A percentile compares a stretch with the other conserved stretches of the same genome.
phyloP scores from a whole-genome alignment of 1,140 invertebrate species.

The Drosophila mayri region DNA sequence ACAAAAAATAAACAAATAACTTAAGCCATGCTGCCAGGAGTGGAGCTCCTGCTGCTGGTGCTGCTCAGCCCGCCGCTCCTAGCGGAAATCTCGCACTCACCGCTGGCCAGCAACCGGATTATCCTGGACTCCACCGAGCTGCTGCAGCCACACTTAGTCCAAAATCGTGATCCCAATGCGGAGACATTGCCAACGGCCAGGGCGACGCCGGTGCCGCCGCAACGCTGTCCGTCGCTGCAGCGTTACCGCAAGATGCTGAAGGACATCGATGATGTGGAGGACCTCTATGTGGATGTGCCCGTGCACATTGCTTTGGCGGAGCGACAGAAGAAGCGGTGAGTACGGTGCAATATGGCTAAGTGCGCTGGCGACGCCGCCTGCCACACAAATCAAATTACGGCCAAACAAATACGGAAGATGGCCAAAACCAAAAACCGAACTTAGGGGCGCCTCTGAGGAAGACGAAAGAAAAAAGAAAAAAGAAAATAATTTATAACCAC shows the following conservation, averaged over 20 bases:
- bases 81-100: constrained; percentile 63
- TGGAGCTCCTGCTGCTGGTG: constrained; percentile 38
- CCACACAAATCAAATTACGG: constrained; percentile 80
- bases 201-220: constrained; percentile 25
- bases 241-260: constrained; percentile 70
- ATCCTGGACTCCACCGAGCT: constrained; percentile 38
- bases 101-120: constrained; percentile 61
- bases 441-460: constrained; percentile 36
- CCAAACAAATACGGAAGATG: constrained; percentile 66
- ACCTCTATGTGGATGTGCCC: constrained; percentile 79
- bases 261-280: constrained; percentile 80
- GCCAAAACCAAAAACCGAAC: constrained; percentile 25
- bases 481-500: constrained; percentile 81
- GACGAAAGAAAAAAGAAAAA: constrained; percentile 4
- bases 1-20: neutral
- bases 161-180: neutral
- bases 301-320: constrained; percentile 75
- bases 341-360: constrained; percentile 66
- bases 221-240: constrained; percentile 54
- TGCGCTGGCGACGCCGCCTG: constrained; percentile 74
- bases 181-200: constrained; percentile 4
- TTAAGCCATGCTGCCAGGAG: constrained; percentile 40
- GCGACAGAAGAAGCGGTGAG: constrained; percentile 79
- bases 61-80: constrained; percentile 35
- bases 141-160: neutral